A percentile compares a stretch with the other conserved stretches of the same genome.
These are phyloP conservation scores for Serripes groenlandicus DNA, from an alignment of 2,888 invertebrate species.

Conservation along the genomic window DNA sequence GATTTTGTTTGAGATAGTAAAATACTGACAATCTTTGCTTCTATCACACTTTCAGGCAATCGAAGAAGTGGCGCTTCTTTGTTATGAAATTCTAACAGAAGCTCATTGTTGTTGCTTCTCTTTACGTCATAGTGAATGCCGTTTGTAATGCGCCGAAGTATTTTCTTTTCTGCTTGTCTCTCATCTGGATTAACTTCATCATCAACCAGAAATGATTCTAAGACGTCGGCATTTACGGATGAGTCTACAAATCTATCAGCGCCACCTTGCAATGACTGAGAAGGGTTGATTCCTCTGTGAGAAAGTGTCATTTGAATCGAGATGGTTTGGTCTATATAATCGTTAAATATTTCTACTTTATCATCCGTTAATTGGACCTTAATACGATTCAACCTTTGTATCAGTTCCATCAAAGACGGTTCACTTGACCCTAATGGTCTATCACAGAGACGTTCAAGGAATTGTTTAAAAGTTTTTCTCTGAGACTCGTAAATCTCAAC, in stretches of 20 bases:
- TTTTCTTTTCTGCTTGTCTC: not conserved
- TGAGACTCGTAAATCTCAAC: not conserved
- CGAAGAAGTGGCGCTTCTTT: not conserved
- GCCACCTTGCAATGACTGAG: not conserved
- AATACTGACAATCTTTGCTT: not conserved
- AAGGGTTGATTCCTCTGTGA: not conserved
- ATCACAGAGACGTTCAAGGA: not conserved
- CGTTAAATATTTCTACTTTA: not conserved
- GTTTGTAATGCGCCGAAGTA: not conserved
- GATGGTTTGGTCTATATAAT: not conserved
- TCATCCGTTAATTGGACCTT: not conserved
- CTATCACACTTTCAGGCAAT: not conserved
- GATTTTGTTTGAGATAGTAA: not conserved
- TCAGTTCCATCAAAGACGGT: not conserved
- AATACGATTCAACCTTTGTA: not conserved
- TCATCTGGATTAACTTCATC: too few relatives aligned
- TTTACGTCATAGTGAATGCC: not conserved
- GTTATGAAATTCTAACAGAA: not conserved
- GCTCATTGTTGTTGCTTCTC: not conserved
- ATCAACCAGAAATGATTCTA: not conserved
- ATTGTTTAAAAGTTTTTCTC: not conserved
- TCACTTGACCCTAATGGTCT: too few relatives aligned
- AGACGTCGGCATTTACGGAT: not conserved
- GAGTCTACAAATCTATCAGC: not conserved
- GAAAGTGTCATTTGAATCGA: not conserved